Evolutionary conservation across 2,113 vertebrate genomes (phyloP), one percentile per base, ranked within the genome.

Genomic region (Aldabrachelys gigantea): DNA sequence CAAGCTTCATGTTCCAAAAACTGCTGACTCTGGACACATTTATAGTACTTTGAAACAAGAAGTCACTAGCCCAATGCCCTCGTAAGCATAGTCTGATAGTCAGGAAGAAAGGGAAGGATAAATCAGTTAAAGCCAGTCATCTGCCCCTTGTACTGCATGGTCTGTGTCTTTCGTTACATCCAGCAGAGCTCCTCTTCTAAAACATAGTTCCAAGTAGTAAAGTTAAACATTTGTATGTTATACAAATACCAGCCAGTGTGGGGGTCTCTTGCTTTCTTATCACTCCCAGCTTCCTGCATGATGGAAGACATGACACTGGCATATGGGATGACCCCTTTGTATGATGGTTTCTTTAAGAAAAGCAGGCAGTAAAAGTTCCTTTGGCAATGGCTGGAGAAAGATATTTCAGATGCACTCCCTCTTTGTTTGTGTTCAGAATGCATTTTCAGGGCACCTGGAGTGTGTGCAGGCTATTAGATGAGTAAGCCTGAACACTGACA

Each of bases 41-140:
- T 88, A 84, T 47, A 93, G 85, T 75, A 79, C 25, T 86, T 54
- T 62, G 62, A 89, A 92, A 87, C 89, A 95, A 89, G 38, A 87
- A 84, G 38, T 82, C 84, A 79, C 21, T 62, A 82, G 27, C n/a
- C 85, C 91, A 94, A 50, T 91, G 76, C 27, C 56, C 76, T 87
- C 50, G 81, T 50, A 27, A 89, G 85, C 56, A 80, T 52, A 86
- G 83, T n/a, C 25, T 80, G 80, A 44, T 6, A 78, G 38, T 78
- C 75, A 57, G 21, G 3, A 78, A 90, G 89, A 72, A 92, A 89
- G 29, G 52, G 84, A 65, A 89, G 41, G 53, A 78, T 84, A 79
- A 88, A 65, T 38, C 80, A 86, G 41, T 72, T 81, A 92, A 80
- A n/a, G 2, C 53, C 38, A 90, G 84, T 87, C 76, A 92, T 75